phyloP scores from a whole-genome alignment of 1,140 invertebrate genomes.

The Neotoxoptera formosana region DNA sequence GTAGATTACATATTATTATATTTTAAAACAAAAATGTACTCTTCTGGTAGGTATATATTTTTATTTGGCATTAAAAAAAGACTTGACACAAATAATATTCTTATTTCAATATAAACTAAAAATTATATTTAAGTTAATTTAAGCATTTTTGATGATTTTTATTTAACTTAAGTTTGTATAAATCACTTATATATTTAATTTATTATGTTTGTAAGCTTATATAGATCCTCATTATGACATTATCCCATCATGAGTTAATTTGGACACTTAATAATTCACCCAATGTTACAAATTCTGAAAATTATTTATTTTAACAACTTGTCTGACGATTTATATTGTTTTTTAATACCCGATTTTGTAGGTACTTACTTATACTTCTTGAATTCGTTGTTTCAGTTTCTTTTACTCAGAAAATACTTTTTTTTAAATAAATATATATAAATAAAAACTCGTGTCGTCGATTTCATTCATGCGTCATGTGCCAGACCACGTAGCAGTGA shows the following conservation, averaged over 20 bases:
- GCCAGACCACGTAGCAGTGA: neutral
- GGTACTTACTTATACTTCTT: neutral
- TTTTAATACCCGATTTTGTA: neutral
- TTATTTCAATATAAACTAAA: neutral
- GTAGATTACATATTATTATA: neutral
- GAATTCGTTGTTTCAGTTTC: neutral
- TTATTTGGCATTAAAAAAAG: neutral
- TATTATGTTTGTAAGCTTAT: neutral
- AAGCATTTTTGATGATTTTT: neutral
- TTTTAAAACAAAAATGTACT: neutral
- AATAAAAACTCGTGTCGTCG: neutral
- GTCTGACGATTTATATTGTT: neutral
- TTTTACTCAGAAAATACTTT: neutral
- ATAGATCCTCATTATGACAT: neutral
- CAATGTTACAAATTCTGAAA: neutral
- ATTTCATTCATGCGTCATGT: constrained; percentile 25
- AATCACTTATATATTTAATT: neutral
- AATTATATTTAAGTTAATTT: neutral
- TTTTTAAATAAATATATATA: neutral
- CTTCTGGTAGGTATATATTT: neutral
- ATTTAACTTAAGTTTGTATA: neutral
- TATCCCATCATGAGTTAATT: neutral
- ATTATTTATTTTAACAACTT: neutral
- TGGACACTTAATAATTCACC: neutral
- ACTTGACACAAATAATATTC: neutral